phyloP scores from a whole-genome alignment of 2,113 vertebrate genomes.

The Ciconia maguari region DNA sequence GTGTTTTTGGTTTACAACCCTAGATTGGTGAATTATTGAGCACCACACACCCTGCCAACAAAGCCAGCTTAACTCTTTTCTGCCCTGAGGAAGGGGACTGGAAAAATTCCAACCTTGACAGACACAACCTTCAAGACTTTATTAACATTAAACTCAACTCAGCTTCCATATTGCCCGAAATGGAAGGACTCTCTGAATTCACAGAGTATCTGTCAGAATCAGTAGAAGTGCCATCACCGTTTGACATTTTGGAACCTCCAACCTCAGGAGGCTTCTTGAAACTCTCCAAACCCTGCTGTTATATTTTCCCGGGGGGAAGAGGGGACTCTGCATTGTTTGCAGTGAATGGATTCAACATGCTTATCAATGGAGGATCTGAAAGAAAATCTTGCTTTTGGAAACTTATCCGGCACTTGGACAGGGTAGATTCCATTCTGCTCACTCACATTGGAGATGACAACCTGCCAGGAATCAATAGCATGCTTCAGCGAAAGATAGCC shows the following conservation, averaged over 20 bases:
- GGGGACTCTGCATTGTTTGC: conserved; percentile 95
- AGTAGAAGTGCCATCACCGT: conserved; percentile 95
- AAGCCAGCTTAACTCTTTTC: conserved; percentile 92
- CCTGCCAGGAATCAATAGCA: conserved; percentile 93
- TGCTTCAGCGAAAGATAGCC: conserved; percentile 91
- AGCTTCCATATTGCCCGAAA: conserved; percentile 87
- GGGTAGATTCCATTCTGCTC: conserved; percentile 94
- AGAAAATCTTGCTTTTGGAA: conserved; percentile 98
- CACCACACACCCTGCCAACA: conserved; percentile 93
- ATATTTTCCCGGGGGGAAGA: conserved; percentile 92
- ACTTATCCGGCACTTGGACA: conserved; percentile 91
- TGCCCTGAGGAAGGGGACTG: conserved; percentile 95
- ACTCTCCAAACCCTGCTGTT: conserved; percentile 96
- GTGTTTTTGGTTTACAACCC: conserved; percentile 6
- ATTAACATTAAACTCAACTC: conserved; percentile 97
- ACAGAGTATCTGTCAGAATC: conserved; percentile 97
- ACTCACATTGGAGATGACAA: conserved; percentile 95
- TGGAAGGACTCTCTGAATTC: conserved; percentile 98
- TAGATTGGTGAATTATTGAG: conserved; percentile 96
- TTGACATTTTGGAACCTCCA: conserved; percentile 94
- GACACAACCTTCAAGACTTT: conserved; percentile 96
- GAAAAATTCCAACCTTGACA: conserved; percentile 96
- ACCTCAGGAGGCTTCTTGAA: conserved; percentile 95
- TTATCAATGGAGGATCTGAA: conserved; percentile 94
- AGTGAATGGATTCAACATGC: conserved; percentile 98